Evolutionary conservation across 2,113 vertebrate species (phyloP).

Genomic region (Halichoerus grypus): DNA sequence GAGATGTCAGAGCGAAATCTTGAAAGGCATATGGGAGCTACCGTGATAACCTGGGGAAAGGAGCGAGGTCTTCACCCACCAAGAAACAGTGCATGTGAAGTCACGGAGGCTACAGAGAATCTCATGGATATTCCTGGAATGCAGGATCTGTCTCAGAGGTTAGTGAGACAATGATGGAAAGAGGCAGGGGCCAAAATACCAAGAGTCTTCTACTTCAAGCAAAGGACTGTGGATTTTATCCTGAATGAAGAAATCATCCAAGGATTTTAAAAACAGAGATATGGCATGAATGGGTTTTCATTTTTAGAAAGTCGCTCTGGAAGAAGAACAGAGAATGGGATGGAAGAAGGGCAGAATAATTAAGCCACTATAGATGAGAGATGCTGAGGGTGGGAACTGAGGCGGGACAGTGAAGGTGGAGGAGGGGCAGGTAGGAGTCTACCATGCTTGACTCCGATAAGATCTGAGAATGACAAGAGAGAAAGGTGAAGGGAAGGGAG

Average conservation of each 20-base stretch:
- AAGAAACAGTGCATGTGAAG: background rate
- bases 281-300: background rate
- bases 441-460: accelerated
- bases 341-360: background rate
- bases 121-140: background rate
- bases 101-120: background rate
- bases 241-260: background rate
- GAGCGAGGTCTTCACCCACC: background rate
- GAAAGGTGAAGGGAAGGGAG: background rate
- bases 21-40: background rate
- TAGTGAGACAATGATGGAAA: background rate
- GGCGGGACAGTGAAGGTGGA: background rate
- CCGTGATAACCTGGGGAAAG: background rate
- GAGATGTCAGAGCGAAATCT: background rate
- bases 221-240: background rate
- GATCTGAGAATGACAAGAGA: background rate
- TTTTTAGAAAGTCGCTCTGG: background rate
- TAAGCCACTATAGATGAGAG: background rate
- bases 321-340: slow-evolving; percentile 31
- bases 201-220: background rate
- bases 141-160: background rate
- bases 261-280: background rate
- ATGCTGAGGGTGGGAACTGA: background rate
- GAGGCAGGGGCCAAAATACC: background rate
- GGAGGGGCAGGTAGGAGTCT: accelerated